Conservation (phyloP, 2,797 vertebrate genomes). For the Macropodus opercularis region DNA sequence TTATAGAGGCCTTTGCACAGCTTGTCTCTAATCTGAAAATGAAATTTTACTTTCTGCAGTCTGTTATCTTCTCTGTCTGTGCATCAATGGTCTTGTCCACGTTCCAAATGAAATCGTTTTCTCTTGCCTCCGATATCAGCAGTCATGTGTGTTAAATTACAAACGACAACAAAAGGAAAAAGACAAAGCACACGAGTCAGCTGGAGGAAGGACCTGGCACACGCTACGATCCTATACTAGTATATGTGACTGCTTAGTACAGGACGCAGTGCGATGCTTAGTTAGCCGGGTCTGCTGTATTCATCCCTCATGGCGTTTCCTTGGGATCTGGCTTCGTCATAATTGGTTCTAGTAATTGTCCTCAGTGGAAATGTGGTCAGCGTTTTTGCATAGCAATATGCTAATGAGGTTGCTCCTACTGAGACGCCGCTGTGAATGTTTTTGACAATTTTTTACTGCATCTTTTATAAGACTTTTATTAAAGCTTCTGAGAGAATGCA, state of each 20-base stretch:
- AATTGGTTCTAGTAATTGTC: conserved; percentile 36
- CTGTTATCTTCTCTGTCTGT: conserved; percentile 71
- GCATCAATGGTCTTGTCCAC: conserved; percentile 69
- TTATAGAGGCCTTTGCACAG: conserved; percentile 69
- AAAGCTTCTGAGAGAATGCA: conserved; percentile 4
- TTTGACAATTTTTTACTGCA: background rate
- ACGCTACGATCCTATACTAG: conserved; percentile 2
- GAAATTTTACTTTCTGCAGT: conserved; percentile 74
- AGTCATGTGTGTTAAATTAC: conserved; percentile 69
- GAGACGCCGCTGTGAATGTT: background rate
- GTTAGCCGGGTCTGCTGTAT: background rate
- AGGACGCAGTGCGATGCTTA: background rate
- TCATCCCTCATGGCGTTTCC: conserved; percentile 1
- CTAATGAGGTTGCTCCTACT: conserved; percentile 11
- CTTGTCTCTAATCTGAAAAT: conserved; percentile 78
- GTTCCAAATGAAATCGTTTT: conserved; percentile 73
- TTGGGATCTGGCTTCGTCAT: conserved; percentile 18
- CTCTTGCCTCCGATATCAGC: conserved; percentile 73
- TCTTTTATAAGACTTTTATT: conserved; percentile 1
- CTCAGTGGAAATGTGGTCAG: conserved; percentile 31
- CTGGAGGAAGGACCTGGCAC: conserved; percentile 48
- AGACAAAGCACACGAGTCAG: conserved; percentile 50
- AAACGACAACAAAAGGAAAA: conserved; percentile 58
- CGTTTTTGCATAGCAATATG: conserved; percentile 19
- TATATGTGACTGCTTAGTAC: background rate